Base-by-base conservation (phyloP, 2,797 vertebrate genomes). In the Dendrocincla fuliginosa region DNA sequence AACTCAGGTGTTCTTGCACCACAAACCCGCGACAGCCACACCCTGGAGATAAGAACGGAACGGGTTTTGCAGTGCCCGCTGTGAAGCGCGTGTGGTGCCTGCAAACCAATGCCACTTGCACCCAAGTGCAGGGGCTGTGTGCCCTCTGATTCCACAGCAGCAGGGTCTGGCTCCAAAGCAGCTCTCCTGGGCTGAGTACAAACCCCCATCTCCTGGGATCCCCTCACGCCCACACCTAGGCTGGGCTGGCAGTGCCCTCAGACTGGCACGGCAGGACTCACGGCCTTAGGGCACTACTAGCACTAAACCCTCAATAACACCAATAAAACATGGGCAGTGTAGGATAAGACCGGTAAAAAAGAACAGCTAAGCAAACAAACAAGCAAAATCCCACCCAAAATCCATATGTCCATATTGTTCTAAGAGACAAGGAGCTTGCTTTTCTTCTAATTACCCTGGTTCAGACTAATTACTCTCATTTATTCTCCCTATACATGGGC, bases 141-240 rank as follows among this genome's bases (percentile, higher is more conserved):
- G 28, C 64, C 9, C 55, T 3, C 2, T 4, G 35, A 7, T 19
- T 44, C 2, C 39, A 28, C 37, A 42, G 47, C 47, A 70, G 57
- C 75, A 41, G 57, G 47, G 33, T 28, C 13, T 1, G 8, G 2
- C 52, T 6, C 8, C 2, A 27, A 16, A 25, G 61, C 28, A 46
- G 44, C 76, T 9, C 1, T 3, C 0, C 0, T 1, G 5, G 44
- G 59, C 13, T 30, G 30, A 7, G n/a, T 17, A 16, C 22, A 52
- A 32, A 16, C 10, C 27, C 44, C 52, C 16, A 0, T 16, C 12
- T 5, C 41, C 55, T 33, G 39, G 49, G 22, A 11, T 63, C 20
- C 28, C 46, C 7, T 37, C 61, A 4, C 12, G 69, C 42, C 77
- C 78, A 18, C 59, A 8, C 32, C 1, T 3, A 32, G 19, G 15